Evolutionary conservation across 2,113 vertebrate species (phyloP), one percentile per base, ranked within the genome.

Genomic region (Poecilia latipinna): DNA sequence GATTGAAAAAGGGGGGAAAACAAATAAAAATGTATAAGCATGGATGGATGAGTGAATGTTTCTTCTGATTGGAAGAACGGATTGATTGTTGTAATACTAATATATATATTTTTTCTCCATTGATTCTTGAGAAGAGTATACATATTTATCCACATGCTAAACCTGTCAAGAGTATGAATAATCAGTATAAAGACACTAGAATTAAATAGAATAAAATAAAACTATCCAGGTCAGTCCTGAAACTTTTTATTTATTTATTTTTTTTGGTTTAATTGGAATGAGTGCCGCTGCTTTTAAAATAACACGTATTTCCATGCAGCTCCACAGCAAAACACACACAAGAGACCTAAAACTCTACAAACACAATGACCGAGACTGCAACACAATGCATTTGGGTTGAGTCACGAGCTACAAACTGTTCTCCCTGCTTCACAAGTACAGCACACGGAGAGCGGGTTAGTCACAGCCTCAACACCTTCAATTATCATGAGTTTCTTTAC

Each of bases 371-470:
- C 60, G 42, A 63, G 39, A 42, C 6, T n/a, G 63, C 15, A 68
- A 73, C 65, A 81, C 70, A 85, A 82, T 70, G 69, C 37, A 72
- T 60, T 65, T 42, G 29, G 24, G 31, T 60, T 90, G 85, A 90
- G 75, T 90, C 90, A 90, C 42, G 63, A 75, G 79, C 67, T 71
- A 69, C 81, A 72, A 86, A 86, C 79, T 89, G 88, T 86, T 88
- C 85, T 0, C 65, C 24, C 17, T 65, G 29, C 70, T 37, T 84
- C 78, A 82, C 76, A 75, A 80, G 81, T 64, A 84, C 84, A 84
- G 65, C 51, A 8, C 51, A 75, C 37, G 63, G 35, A 0, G 13
- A 74, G 44, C 65, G n/a, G 57, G 61, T 67, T 63, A 76, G 12
- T 79, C 28, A 48, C 69, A 64, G 35, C 19, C 15, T 8, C 35